phyloP scores from a whole-genome alignment of 2,888 invertebrate species.

The Caradrina kadenii region DNA sequence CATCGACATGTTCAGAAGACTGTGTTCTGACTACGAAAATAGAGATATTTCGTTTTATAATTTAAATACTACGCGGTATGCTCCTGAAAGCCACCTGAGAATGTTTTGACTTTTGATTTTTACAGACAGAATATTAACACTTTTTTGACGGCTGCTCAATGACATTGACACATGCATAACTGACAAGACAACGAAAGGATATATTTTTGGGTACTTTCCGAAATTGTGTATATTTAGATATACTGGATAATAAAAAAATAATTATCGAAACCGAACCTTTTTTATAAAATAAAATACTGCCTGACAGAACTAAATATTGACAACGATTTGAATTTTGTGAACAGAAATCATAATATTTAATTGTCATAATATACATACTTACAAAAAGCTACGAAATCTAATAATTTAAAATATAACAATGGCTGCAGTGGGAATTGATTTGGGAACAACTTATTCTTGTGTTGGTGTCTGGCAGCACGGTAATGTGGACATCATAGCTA shows the following conservation, averaged over 20 bases:
- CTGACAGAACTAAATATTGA: constrained; percentile 6
- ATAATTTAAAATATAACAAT: constrained; percentile 66
- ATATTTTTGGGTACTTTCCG: constrained; percentile 12
- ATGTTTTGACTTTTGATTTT: constrained; percentile 29
- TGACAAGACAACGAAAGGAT: not conserved
- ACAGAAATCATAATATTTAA: constrained; percentile 12
- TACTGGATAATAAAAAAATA: too few species aligned
- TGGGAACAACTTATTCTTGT: constrained; percentile 90
- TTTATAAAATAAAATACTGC: constrained; percentile 14
- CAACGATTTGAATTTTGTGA: constrained; percentile 39
- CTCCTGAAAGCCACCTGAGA: not conserved
- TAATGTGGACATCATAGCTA: constrained; percentile 93
- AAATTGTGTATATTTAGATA: not conserved
- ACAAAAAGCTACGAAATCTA: constrained; percentile 11
- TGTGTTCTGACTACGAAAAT: not conserved
- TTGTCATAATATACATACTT: constrained; percentile 25
- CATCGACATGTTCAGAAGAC: not conserved
- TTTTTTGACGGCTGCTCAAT: not conserved
- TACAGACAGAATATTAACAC: not conserved
- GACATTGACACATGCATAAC: not conserved
- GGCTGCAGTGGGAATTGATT: constrained; percentile 89
- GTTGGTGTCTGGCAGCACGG: constrained; percentile 91
- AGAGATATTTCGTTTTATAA: not conserved
- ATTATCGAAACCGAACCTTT: not conserved
- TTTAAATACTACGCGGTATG: constrained; percentile 1